Base-by-base conservation (phyloP, 2,797 vertebrate species). In the Scarus forsteni region DNA sequence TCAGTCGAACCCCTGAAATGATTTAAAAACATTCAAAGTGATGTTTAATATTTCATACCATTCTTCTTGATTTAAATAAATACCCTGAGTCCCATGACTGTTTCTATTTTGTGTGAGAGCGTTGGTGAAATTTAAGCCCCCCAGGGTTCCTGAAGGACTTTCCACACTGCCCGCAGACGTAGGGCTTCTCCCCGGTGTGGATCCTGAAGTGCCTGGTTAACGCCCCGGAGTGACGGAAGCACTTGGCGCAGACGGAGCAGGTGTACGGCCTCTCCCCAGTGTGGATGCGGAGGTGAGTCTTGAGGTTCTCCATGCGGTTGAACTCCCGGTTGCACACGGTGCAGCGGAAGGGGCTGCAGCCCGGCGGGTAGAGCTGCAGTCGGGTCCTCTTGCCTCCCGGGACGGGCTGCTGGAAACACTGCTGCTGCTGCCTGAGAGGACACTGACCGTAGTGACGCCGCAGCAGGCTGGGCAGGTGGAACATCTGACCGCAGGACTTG, bases 191-290 rank as follows among this genome's bases (percentile, higher is more conserved):
- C 16, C 93, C 93, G 0, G 93, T 94, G 68, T 95, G 93, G 81
- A 95, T 94, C n/a, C 94, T 92, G 64, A 94, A 92, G 75, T 94
- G 93, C 4, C 93, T 79, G 8, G 92, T 95, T n/a, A 94, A 75
- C 0, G 93, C 93, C 27, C 93, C 93, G 0, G 93, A 93, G 90
- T 94, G 94, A 18, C 93, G 91, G 80, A 94, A 95, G 54, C 88
- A 85, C 63, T 91, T 92, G 7, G 90, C 85, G 74, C 94, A 94
- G 5, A 93, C 90, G 0, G 92, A 87, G 81, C 93, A 94, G 43
- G 84, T 82, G 76, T 92, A 94, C 0, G 93, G 93, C 35, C 91
- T 85, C 75, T 94, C 93, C 5, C 93, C 94, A 0, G 93, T 94
- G 85, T 95, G 93, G 65, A 94, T 94, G 60, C 92, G 92, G 27